Conservation (phyloP, 2,888 invertebrate species). For the Caenorhabditis sulstoni region DNA sequence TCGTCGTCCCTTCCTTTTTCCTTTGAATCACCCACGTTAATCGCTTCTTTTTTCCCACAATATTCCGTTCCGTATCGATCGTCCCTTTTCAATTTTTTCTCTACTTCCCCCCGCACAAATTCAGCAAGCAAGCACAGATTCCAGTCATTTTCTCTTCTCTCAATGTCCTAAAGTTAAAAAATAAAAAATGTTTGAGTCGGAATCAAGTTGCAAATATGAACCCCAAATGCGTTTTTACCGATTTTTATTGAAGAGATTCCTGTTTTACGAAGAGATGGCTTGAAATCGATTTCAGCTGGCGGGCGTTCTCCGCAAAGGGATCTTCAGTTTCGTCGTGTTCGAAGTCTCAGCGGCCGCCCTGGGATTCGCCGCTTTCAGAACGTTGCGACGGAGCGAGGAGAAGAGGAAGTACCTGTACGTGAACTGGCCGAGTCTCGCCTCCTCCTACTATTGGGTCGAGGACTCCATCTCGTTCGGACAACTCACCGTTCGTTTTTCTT, state of each 20-base stretch:
- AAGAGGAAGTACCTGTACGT: constrained; percentile 64
- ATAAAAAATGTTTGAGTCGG: constrained; percentile 11
- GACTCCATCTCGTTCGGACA: constrained; percentile 71
- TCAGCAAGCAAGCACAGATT: background rate
- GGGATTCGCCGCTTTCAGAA: constrained; percentile 55
- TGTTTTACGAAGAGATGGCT: background rate
- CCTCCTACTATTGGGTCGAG: constrained; percentile 69
- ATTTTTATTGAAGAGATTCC: background rate
- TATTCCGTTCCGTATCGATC: too few relatives aligned
- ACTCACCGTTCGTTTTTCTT: constrained; percentile 53
- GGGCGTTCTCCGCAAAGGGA: constrained; percentile 58
- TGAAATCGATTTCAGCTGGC: constrained; percentile 52
- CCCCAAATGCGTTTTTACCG: background rate
- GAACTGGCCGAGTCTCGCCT: constrained; percentile 60
- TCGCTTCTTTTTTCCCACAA: too few relatives aligned
- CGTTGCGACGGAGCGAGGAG: constrained; percentile 60
- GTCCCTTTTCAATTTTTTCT: too few relatives aligned
- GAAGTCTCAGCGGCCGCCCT: constrained; percentile 59
- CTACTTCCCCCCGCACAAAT: background rate
- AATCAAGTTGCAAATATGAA: background rate
- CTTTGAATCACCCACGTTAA: too few relatives aligned
- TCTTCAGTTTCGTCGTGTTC: constrained; percentile 64
- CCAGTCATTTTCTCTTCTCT: background rate
- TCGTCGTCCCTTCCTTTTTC: too few relatives aligned
- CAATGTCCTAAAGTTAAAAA: background rate